A percentile compares a stretch with the other conserved stretches of the same genome.
Conservation (phyloP, 2,888 invertebrate genomes). For the Lymantria dispar region DNA sequence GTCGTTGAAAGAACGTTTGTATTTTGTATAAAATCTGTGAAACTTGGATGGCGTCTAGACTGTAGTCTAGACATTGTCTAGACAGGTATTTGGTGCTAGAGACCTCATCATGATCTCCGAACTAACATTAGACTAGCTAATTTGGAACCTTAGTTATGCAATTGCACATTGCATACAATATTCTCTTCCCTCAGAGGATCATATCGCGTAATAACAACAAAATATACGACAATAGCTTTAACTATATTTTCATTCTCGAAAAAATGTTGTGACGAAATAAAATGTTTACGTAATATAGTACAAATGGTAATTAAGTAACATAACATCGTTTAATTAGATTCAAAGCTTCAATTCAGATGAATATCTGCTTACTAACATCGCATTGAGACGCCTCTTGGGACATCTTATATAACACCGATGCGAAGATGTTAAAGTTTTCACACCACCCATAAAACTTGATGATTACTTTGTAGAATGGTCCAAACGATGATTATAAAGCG, state of each 20-base stretch:
- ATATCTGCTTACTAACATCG: constrained; percentile 13
- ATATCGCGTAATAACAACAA: neutral
- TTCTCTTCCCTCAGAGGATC: neutral
- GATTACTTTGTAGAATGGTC: constrained; percentile 47
- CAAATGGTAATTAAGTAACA: constrained; percentile 13
- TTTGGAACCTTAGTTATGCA: constrained; percentile 27
- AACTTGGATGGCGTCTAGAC: constrained; percentile 75
- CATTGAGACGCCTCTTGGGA: constrained; percentile 11
- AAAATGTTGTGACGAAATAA: constrained; percentile 3
- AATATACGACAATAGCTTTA: neutral
- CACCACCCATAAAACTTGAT: constrained; percentile 58
- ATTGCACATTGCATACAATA: constrained; percentile 10
- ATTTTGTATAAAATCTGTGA: constrained; percentile 50
- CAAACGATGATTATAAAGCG: constrained; percentile 39
- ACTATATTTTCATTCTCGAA: neutral
- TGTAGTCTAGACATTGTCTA: constrained; percentile 76
- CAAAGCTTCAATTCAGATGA: constrained; percentile 20
- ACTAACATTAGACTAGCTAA: constrained; percentile 47
- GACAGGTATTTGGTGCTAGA: constrained; percentile 76
- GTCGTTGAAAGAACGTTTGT: constrained; percentile 35
- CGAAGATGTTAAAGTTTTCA: constrained; percentile 39
- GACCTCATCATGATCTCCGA: constrained; percentile 56
- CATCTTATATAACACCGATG: constrained; percentile 46
- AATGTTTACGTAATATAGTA: constrained; percentile 4
- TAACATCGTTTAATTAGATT: constrained; percentile 12